Percentiles rank a stretch among this genome's conserved stretches.
Evolutionary conservation across 2,888 invertebrate species (phyloP).

Genomic region (Lysandra bellargus): DNA sequence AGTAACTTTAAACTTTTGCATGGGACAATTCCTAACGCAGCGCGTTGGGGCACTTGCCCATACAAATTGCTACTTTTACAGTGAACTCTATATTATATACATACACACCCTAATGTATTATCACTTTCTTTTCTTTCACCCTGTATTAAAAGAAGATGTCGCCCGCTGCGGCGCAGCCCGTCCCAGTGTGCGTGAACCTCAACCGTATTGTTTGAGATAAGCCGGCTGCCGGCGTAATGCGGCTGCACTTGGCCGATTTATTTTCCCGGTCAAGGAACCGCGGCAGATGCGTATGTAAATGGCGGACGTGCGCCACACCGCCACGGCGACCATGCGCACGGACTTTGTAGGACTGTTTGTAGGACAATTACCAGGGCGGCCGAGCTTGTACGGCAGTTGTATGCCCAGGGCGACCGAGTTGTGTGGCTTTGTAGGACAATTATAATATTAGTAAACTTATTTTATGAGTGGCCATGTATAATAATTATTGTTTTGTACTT

Average conservation of each 20-base stretch:
- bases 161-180: too few relatives aligned
- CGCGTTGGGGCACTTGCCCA: too few relatives aligned
- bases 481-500: not conserved
- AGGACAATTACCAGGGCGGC: constrained; percentile 1
- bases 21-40: too few relatives aligned
- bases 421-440: not conserved
- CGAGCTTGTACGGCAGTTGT: not conserved
- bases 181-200: too few relatives aligned
- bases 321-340: not conserved
- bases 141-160: too few relatives aligned
- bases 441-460: too few relatives aligned
- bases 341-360: not conserved
- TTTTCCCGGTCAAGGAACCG: constrained; percentile 30
- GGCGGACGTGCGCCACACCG: not conserved
- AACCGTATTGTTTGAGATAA: not conserved
- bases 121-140: too few relatives aligned
- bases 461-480: not conserved
- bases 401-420: not conserved
- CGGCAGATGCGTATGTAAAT: constrained; percentile 25
- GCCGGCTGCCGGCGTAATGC: not conserved
- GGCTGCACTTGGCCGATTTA: constrained; percentile 28
- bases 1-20: too few relatives aligned
- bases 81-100: too few relatives aligned
- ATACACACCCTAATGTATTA: too few relatives aligned
- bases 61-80: too few relatives aligned